These are phyloP conservation scores for Gobiocypris rarus DNA, from an alignment of 2,113 vertebrate genomes.

Conservation along the genomic window DNA sequence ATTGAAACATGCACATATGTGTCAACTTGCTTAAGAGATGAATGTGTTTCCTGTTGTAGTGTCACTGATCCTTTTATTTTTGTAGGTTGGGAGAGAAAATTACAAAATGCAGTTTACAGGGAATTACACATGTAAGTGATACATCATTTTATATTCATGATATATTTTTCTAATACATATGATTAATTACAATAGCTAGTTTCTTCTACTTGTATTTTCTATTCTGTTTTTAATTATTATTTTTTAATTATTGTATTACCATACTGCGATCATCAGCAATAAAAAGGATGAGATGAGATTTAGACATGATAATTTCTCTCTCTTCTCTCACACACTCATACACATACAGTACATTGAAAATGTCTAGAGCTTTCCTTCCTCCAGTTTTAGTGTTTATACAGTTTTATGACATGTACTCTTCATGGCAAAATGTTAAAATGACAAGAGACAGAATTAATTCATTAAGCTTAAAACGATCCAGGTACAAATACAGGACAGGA, in stretches of 20 bases:
- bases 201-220: no score
- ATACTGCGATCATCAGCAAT: not conserved
- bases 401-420: conserved; percentile 21
- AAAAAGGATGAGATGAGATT: not conserved
- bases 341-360: not conserved
- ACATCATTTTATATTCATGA: not conserved
- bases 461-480: conserved; percentile 11
- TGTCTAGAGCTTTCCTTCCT: conserved; percentile 21
- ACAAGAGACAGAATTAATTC: conserved; percentile 10
- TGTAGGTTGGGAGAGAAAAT: conserved; percentile 94
- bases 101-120: conserved; percentile 97
- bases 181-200: no score
- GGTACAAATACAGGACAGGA: conserved; percentile 2
- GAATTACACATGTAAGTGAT: conserved; percentile 89
- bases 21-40: not conserved
- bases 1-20: not conserved
- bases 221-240: no score
- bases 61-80: conserved; percentile 41
- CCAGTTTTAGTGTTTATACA: conserved; percentile 33
- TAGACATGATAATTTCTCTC: not conserved
- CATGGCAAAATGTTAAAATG: conserved; percentile 32
- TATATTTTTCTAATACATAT: not conserved
- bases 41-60: not conserved
- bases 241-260: not conserved
- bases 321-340: not conserved